Evolutionary conservation across 1,140 invertebrate genomes (phyloP), one percentile per base, ranked within the genome.

Genomic region (Ericerus pela): DNA sequence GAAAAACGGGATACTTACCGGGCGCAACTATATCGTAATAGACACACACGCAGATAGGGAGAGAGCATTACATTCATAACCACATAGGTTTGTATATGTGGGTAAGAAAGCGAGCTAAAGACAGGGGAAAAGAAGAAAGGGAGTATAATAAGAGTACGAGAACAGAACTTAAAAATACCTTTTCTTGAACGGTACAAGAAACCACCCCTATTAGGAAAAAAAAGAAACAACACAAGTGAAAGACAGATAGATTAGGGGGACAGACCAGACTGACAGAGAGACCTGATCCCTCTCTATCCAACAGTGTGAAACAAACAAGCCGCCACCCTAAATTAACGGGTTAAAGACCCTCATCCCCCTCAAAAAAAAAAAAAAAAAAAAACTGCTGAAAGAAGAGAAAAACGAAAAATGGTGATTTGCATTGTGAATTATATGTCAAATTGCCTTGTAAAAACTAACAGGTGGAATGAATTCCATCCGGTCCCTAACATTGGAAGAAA

Each of bases 131-230:
- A n/a, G n/a, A n/a, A n/a, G n/a, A 53, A 53, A 26, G 43, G 22
- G 36, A 51, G 43, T 24, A 36, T 27, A 43, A 18, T 57, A 24
- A 53, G 53, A 26, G 43, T 24, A 29, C 43, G 47, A 29, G 43
- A 36, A 57, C 28, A 56, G 29, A 16, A 41, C 37, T 41, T 41
- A 41, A 41, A n/a, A 41, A 47, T 47, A 47, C 41, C 41, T 47
- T 47, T 47, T 47, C 41, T 47, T 47, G 5, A 24, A 20, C 3
- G 4, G 3, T 47, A 8, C 20, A 47, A 47, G 41, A 47, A 24
- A 47, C 16, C 22, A n/a, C n/a, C 41, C 41, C 41, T 24, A 47
- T 47, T 47, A 18, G 41, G 26, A 16, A 24, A 24, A 47, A 24
- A n/a, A n/a, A n/a, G n/a, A n/a, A n/a, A n/a, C n/a, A n/a, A n/a